These are phyloP conservation scores for Spondyliosoma cantharus DNA, from an alignment of 2,797 vertebrate genomes.

Conservation along the genomic window DNA sequence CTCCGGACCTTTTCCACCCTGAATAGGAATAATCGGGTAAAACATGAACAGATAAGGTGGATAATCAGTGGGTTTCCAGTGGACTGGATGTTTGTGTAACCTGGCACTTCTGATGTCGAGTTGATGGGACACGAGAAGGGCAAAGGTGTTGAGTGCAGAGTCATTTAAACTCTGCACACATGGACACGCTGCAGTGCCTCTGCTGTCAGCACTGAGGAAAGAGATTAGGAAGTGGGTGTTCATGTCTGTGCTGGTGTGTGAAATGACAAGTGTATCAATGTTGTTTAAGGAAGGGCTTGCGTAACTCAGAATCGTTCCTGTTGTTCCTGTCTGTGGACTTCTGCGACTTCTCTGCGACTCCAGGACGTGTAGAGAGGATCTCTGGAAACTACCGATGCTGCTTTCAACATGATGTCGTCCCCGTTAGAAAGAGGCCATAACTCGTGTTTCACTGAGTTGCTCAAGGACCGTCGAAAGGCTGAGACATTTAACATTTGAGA, in stretches of 20 bases:
- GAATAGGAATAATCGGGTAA: slow-evolving; percentile 9
- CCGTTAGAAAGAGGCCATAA: neutral
- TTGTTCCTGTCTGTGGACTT: neutral
- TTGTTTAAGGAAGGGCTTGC: neutral
- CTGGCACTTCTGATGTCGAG: slow-evolving; percentile 33
- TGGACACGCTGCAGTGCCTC: slow-evolving; percentile 7
- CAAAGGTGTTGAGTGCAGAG: slow-evolving; percentile 60
- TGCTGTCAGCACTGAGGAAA: slow-evolving; percentile 12
- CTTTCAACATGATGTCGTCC: slow-evolving; percentile 17
- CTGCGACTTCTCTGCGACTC: neutral
- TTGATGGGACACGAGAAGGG: slow-evolving; percentile 61
- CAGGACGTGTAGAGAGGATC: neutral
- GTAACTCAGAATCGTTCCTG: neutral
- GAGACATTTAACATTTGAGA: slow-evolving; percentile 22
- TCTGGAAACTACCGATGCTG: slow-evolving; percentile 1
- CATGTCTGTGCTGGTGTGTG: neutral
- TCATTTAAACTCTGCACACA: slow-evolving; percentile 54
- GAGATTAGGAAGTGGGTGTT: slow-evolving; percentile 27
- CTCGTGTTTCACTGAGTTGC: slow-evolving; percentile 1
- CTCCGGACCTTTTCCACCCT: slow-evolving; percentile 17
- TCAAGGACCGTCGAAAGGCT: neutral
- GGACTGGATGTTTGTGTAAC: slow-evolving; percentile 45
- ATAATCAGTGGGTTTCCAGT: slow-evolving; percentile 19
- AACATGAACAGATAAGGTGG: slow-evolving; percentile 21
- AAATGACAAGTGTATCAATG: neutral